A percentile compares a stretch with the other conserved stretches of the same genome.
phyloP scores from a whole-genome alignment of 2,113 vertebrate genomes.

The Apodemus sylvaticus region DNA sequence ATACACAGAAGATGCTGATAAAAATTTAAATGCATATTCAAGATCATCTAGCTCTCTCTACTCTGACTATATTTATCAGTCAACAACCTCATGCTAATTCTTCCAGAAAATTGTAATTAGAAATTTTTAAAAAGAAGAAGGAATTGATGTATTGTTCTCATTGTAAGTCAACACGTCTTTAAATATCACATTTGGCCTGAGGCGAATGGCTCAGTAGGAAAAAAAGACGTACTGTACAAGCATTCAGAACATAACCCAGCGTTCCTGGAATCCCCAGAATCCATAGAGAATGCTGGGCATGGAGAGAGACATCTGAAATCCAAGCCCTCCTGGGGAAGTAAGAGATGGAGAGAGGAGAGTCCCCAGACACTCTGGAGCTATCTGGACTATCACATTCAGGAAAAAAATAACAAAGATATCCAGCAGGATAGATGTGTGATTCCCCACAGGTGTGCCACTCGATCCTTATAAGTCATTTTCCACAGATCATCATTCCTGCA shows the following conservation, averaged over 20 bases:
- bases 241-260: background rate
- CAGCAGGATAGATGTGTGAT: background rate
- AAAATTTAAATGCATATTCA: background rate
- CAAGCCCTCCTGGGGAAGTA: too few species aligned
- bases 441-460: background rate
- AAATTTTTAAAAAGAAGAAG: background rate
- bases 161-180: background rate
- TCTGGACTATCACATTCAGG: background rate
- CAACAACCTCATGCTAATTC: background rate
- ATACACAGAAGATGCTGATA: background rate
- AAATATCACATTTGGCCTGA: background rate
- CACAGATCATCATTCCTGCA: background rate
- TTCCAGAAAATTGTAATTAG: conserved; percentile 5
- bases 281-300: background rate
- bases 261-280: background rate
- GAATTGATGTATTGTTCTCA: background rate
- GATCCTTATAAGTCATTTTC: background rate
- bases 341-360: background rate
- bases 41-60: background rate
- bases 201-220: background rate
- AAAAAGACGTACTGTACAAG: background rate
- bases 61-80: background rate
- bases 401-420: background rate
- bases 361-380: background rate
- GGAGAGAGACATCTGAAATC: background rate